Evolutionary conservation across 1,140 invertebrate genomes (phyloP), one percentile per base, ranked within the genome.

Genomic region (Drosophila ficusphila): DNA sequence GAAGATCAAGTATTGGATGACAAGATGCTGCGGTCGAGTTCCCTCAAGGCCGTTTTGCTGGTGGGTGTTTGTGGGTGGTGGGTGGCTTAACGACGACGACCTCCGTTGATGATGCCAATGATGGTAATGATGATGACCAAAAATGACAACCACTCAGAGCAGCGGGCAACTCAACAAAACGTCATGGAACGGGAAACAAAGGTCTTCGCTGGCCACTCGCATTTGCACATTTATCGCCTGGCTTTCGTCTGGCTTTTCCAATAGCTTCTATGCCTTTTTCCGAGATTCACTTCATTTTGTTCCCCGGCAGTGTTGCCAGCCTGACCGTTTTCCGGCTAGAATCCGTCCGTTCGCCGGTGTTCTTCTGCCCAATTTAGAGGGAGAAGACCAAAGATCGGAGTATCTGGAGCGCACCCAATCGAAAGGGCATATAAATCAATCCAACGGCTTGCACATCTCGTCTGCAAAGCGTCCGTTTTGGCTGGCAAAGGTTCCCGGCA

Each of bases 161-260:
- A 64, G 78, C 58, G 46, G 57, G 69, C 76, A 75, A 86, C 75
- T 86, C 62, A 85, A 86, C 72, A 79, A 65, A 85, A 85, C 60
- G 64, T 78, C 44, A 64, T 73, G 52, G 31, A 62, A 46, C 38
- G 38, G 54, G 38, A 60, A 60, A 44, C 21, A 36, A 57, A 62
- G 60, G 33, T 44, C 14, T 34, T 44, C 56, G 29, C 54, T 46
- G 16, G 54, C 16, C 27, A 29, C 54, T 60, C 23, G 53, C 60
- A 62, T 62, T 61, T 44, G 60, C 60, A 44, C 53, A 34, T n/a
- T n/a, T n/a, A n/a, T n/a, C n/a, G n/a, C n/a, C n/a, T n/a, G n/a
- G n/a, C 21, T 58, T 33, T 58, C 21, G 27, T 25, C 25, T 56
- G 25, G 27, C 51, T 47, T 39, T 46, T 58, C 23, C n/a, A 39